Conservation (phyloP, 2,888 invertebrate species). For the Yponomeuta plumbellus region DNA sequence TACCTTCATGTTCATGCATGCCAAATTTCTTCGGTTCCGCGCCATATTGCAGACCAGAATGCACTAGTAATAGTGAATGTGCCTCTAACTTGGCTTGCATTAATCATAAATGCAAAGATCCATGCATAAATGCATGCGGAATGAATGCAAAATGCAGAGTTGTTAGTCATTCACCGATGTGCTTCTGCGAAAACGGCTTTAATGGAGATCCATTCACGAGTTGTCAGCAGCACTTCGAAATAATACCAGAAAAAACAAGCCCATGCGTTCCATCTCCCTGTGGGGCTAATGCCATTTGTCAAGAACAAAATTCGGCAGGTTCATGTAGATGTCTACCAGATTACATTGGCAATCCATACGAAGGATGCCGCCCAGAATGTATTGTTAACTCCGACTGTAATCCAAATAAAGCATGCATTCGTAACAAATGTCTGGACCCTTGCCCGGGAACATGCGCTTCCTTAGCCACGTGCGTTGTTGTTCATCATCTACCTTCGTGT, state of each 20-base stretch:
- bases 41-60: constrained; percentile 85
- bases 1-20: constrained; percentile 82
- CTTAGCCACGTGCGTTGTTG: constrained; percentile 82
- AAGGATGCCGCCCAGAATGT: constrained; percentile 86
- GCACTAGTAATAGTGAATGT: constrained; percentile 83
- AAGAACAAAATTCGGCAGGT: constrained; percentile 75
- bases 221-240: constrained; percentile 67
- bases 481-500: constrained; percentile 82
- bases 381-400: constrained; percentile 83
- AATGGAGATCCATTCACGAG: constrained; percentile 82
- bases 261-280: constrained; percentile 80
- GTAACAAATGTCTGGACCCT: constrained; percentile 85
- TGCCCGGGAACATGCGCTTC: constrained; percentile 86
- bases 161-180: constrained; percentile 85
- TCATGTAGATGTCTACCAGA: constrained; percentile 83
- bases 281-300: constrained; percentile 79
- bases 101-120: constrained; percentile 80
- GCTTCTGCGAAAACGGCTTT: constrained; percentile 80
- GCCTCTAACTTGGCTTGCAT: constrained; percentile 79
- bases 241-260: constrained; percentile 58
- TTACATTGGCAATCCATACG: constrained; percentile 86
- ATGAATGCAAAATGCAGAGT: constrained; percentile 82
- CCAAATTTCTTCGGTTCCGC: constrained; percentile 83
- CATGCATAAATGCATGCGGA: constrained; percentile 84
- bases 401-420: constrained; percentile 81